These are phyloP conservation scores for Hypotaenidia okinawae DNA, from an alignment of 2,797 vertebrate species.

Conservation along the genomic window DNA sequence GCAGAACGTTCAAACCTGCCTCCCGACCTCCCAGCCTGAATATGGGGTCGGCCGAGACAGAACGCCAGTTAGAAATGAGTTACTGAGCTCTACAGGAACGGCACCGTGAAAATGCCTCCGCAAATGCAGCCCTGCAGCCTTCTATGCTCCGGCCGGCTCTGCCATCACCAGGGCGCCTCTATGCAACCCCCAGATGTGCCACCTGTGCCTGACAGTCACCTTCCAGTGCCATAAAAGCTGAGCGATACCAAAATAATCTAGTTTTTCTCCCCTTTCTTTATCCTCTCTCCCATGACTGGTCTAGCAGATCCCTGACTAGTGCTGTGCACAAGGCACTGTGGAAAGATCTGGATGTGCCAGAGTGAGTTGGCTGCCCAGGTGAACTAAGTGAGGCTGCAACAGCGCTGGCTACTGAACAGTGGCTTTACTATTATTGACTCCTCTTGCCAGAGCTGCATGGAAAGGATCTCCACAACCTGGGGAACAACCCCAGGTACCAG, in stretches of 20 bases:
- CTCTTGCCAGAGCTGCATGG: accelerated
- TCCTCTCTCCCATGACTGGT: not conserved
- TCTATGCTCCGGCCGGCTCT: not conserved
- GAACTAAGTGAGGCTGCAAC: not conserved
- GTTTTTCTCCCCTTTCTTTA: not conserved
- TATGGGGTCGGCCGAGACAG: not conserved
- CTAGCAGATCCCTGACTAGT: not conserved
- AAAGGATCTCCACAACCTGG: not conserved
- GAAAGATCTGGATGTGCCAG: not conserved
- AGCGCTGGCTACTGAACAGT: not conserved
- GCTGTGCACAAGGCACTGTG: accelerated
- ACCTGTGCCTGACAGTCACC: not conserved
- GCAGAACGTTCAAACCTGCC: accelerated
- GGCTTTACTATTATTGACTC: not conserved
- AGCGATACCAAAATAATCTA: not conserved
- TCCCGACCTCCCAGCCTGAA: not conserved
- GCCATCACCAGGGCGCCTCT: not conserved
- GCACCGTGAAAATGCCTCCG: accelerated
- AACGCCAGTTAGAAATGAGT: not conserved
- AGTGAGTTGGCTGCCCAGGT: not conserved
- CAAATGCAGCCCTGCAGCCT: not conserved
- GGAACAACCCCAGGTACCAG: too few relatives aligned
- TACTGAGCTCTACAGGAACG: not conserved
- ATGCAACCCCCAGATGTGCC: accelerated
- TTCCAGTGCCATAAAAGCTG: not conserved